Evolutionary conservation across 2,113 vertebrate genomes (phyloP), one percentile per base, ranked within the genome.

Genomic region (Thamnophis sirtalis): DNA sequence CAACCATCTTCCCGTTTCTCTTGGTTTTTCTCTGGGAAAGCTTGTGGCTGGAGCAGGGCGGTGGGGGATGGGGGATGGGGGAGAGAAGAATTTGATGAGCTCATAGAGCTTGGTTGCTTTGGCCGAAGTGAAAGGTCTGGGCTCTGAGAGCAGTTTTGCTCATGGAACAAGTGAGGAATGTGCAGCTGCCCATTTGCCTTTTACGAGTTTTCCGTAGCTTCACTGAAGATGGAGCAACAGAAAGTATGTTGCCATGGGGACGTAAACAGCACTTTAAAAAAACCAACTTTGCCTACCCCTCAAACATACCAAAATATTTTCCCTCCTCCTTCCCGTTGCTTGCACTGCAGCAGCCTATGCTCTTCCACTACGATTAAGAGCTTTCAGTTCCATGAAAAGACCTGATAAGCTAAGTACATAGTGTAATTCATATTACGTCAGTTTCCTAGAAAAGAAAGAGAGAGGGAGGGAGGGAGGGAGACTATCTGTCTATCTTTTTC

Each of bases 151-250:
- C 86, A 93, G 55, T 84, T 93, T 90, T 2, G 88, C 94, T 94
- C 95, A 93, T 94, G 96, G 94, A 91, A 96, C 93, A 92, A 33
- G 68, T n/a, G 94, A 94, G 90, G 95, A 96, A 96, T 95, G 50
- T 80, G n/a, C 94, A 93, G 96, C 95, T 94, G 95, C 95, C 91
- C 50, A 21, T 90, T 86, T 56, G 60, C 86, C 90, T 86, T 87
- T 28, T 26, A 63, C 56, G 33, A 86, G 80, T 92, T 92, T 90
- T 91, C 89, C 53, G 51, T 88, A 86, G 33, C 10, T 13, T 92
- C 90, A 17, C 24, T 1, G 19, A 68, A 28, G 9, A 56, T n/a
- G 84, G 43, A 91, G 95, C 93, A 58, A 51, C 94, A 89, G 90
- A 63, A 33, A 55, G 48, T 84, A 33, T 0, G 94, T 95, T 93